Evolutionary conservation across 2,888 invertebrate genomes (phyloP).

Genomic region (Mayetiola destructor): DNA sequence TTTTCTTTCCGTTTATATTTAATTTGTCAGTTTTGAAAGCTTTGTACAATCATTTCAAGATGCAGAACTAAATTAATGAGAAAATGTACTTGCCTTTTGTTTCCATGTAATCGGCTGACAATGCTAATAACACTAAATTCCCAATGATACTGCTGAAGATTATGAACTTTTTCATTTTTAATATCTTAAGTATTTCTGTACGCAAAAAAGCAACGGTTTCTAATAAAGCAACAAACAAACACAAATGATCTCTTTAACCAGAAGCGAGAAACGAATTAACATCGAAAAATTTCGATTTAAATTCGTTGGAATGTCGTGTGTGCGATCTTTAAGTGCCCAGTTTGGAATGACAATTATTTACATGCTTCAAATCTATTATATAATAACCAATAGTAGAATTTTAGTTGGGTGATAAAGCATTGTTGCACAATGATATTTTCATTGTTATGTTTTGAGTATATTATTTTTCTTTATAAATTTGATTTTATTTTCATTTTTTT

Average conservation of each 20-base stretch:
- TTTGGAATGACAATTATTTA: neutral
- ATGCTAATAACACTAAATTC: neutral
- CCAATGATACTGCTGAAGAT: neutral
- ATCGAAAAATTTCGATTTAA: too few relatives aligned
- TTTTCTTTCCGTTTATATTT: neutral
- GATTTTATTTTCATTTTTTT: neutral
- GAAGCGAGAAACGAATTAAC: too few relatives aligned
- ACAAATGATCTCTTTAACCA: too few relatives aligned
- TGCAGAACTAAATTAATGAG: neutral
- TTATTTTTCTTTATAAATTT: neutral
- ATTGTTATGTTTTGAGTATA: neutral
- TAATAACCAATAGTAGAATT: neutral
- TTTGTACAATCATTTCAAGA: neutral
- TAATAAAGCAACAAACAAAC: too few relatives aligned
- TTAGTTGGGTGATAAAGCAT: slow-evolving; percentile 4
- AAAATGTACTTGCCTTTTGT: neutral
- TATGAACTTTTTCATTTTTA: too few relatives aligned
- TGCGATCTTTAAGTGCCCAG: neutral
- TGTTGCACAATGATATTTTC: neutral
- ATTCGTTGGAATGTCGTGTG: too few relatives aligned
- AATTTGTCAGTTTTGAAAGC: neutral
- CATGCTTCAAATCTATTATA: neutral
- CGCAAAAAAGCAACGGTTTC: too few relatives aligned
- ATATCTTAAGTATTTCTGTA: too few relatives aligned
- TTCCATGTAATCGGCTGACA: slow-evolving; percentile 6